Conservation (phyloP, 2,888 invertebrate genomes). For the Drosophila kokeensis region DNA sequence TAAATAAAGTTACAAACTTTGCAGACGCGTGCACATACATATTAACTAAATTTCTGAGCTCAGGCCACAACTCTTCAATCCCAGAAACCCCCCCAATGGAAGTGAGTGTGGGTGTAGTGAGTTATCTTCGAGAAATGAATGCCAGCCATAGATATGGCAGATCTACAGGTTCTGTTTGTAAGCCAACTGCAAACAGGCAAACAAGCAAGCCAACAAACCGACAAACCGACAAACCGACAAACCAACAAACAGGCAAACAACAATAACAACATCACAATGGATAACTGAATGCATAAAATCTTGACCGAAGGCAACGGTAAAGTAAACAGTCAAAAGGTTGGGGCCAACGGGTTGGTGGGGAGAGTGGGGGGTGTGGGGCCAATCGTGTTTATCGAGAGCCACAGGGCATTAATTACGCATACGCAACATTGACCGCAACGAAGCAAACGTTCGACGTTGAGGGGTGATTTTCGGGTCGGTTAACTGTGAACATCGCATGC, state of each 20-base stretch:
- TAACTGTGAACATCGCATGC: constrained; percentile 46
- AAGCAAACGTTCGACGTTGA: constrained; percentile 45
- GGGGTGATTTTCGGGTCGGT: constrained; percentile 40
- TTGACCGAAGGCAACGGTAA: constrained; percentile 55
- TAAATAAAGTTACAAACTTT: constrained; percentile 71
- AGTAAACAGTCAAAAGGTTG: constrained; percentile 26
- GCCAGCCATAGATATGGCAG: constrained; percentile 31
- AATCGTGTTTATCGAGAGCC: constrained; percentile 68
- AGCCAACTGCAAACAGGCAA: constrained; percentile 44
- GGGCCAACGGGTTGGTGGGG: neutral
- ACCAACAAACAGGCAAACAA: constrained; percentile 38
- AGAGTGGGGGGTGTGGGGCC: neutral
- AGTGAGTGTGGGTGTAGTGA: neutral
- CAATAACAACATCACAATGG: constrained; percentile 60
- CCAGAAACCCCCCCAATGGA: neutral
- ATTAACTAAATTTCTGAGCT: constrained; percentile 33
- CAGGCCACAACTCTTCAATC: constrained; percentile 15
- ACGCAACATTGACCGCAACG: constrained; percentile 62
- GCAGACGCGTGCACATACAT: constrained; percentile 36
- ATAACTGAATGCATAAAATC: constrained; percentile 60
- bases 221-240: constrained; percentile 25
- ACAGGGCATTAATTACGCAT: constrained; percentile 75
- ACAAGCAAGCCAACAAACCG: constrained; percentile 23
- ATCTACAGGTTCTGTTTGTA: constrained; percentile 28
- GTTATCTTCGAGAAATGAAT: constrained; percentile 26